Conservation (phyloP, 2,888 invertebrate genomes). For the Aphodius sticticus region DNA sequence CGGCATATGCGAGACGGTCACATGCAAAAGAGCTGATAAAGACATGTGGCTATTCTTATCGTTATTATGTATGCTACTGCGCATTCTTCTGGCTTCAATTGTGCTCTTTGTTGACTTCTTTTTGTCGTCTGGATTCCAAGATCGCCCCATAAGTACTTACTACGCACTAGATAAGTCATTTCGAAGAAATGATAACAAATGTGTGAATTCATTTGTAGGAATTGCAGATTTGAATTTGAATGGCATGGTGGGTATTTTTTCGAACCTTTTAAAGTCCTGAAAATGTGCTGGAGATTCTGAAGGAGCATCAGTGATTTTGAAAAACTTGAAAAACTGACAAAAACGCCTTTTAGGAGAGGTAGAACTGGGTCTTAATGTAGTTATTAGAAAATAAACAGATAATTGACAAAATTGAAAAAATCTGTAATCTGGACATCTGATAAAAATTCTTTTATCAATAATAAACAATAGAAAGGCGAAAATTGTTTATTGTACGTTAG, state of each 20-base stretch:
- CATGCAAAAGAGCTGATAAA: neutral
- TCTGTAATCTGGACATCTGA: too few relatives aligned
- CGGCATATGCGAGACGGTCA: neutral
- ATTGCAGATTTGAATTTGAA: neutral
- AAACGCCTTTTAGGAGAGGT: too few relatives aligned
- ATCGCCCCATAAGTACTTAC: neutral
- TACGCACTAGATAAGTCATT: slow-evolving; percentile 11
- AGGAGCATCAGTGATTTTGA: too few relatives aligned
- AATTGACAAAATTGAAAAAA: too few relatives aligned
- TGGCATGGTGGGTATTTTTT: neutral
- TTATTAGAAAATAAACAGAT: too few relatives aligned
- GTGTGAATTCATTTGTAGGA: neutral
- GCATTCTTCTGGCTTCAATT: neutral
- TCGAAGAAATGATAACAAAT: neutral
- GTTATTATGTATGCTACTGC: neutral
- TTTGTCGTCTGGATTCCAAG: neutral
- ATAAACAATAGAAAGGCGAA: too few relatives aligned
- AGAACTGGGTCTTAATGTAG: too few relatives aligned
- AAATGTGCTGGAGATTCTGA: too few relatives aligned
- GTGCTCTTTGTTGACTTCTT: neutral
- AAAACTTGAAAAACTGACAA: too few relatives aligned
- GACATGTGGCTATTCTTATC: neutral
- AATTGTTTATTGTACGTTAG: too few relatives aligned
- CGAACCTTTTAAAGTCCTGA: neutral
- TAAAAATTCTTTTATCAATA: too few relatives aligned